Conservation (phyloP, 2,113 vertebrate genomes). For the Cricetomys ansorgei region DNA sequence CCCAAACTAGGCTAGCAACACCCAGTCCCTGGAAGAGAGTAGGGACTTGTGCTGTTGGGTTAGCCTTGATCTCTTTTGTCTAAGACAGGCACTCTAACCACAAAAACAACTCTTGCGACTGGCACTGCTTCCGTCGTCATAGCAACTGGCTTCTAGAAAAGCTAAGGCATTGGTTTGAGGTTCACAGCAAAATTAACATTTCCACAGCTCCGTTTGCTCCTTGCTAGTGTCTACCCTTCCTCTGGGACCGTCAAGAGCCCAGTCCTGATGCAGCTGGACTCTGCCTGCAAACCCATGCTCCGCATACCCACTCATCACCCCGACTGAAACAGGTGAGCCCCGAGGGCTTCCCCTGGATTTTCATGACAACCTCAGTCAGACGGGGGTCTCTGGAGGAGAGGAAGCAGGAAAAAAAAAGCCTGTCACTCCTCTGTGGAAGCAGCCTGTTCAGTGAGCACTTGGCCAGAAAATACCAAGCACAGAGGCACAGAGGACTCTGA, state of each 20-base stretch:
- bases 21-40: conserved; percentile 49
- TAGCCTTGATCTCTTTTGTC: conserved; percentile 67
- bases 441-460: not conserved
- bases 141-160: conserved; percentile 73
- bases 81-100: conserved; percentile 71
- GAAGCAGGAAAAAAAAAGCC: not conserved
- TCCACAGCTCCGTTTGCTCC: conserved; percentile 38
- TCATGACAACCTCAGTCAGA: not conserved
- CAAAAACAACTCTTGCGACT: conserved; percentile 74
- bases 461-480: not conserved
- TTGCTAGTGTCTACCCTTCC: not conserved
- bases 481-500: no score
- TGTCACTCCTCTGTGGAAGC: not conserved
- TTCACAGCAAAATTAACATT: conserved; percentile 72
- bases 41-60: conserved; percentile 12
- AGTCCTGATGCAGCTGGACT: not conserved
- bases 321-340: conserved; percentile 60
- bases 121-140: conserved; percentile 67
- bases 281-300: not conserved
- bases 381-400: not conserved
- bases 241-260: conserved; percentile 9
- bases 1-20: conserved; percentile 29
- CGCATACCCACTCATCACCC: not conserved
- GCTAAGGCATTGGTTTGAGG: conserved; percentile 57
- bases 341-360: not conserved